Base-by-base conservation (phyloP, 2,113 vertebrate species). In the Serinus canaria region DNA sequence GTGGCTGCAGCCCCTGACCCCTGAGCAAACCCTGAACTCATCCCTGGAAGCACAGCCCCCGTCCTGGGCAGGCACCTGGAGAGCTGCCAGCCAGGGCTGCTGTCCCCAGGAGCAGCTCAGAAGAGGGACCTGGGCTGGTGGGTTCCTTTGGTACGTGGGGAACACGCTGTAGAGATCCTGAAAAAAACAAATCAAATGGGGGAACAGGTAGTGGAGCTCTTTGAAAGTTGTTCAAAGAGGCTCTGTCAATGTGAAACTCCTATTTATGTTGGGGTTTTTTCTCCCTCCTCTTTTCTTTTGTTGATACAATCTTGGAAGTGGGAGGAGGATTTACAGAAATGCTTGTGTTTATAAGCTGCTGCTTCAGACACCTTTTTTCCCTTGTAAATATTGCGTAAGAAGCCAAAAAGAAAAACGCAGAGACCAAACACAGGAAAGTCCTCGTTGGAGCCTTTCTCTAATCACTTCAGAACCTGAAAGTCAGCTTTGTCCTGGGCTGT, bases 201-300 rank as follows among this genome's bases (percentile, higher is more conserved):
- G 77, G 53, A 85, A 13, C 53, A 63, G 66, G 76, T 83, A 78
- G 80, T 25, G 67, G 75, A 73, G 83, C 88, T 75, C 90, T 97
- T 97, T 96, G 93, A 96, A 97, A 94, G 80, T 50, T 28, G 49
- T 96, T 96, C 97, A 95, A 96, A 97, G 95, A 59, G 78, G 28
- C 59, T 41, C 72, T 55, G 83, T 92, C 89, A 58, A 30, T 67
- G 64, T 3, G 30, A 81, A 90, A 59, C 90, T 93, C 64, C 76
- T 90, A 46, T 90, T 96, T 95, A 83, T 88, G 87, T 5, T n/a
- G 8, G 41, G 41, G 13, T 56, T 72, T 82, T 85, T 84, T 70
- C 73, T 90, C 68, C 91, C 90, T 92, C 90, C 95, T 95, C 95
- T 70, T 82, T 80, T 91, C 75, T 89, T 94, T 76, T 97, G 94